These are phyloP conservation scores for Peromyscus eremicus DNA, from an alignment of 2,797 vertebrate species.

Conservation along the genomic window DNA sequence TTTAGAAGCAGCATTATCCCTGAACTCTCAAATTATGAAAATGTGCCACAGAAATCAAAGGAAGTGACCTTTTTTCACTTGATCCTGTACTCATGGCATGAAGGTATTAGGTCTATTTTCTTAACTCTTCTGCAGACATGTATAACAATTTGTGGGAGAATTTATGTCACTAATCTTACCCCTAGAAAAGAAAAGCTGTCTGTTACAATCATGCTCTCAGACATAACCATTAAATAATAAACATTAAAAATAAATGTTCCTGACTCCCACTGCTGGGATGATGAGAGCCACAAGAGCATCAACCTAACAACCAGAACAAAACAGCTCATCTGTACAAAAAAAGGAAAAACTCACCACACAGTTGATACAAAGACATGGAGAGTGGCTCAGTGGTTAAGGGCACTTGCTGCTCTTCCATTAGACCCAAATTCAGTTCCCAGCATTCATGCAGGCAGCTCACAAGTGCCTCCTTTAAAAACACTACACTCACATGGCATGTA, in stretches of 20 bases:
- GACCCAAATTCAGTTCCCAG: background rate
- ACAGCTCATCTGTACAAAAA: constrained; percentile 1
- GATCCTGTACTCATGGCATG: background rate
- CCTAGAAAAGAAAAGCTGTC: constrained; percentile 60
- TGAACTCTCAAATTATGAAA: constrained; percentile 7
- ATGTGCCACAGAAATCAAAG: constrained; percentile 25
- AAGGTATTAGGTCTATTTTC: constrained; percentile 36
- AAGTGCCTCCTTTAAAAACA: background rate
- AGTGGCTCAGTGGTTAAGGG: background rate
- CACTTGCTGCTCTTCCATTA: background rate
- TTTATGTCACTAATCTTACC: constrained; percentile 57
- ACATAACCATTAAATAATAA: constrained; percentile 68
- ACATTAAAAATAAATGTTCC: constrained; percentile 74
- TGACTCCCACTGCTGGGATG: constrained; percentile 50
- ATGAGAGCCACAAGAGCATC: constrained; percentile 39
- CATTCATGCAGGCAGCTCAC: background rate
- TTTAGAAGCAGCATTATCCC: background rate
- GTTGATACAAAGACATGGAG: constrained; percentile 31
- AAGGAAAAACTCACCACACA: constrained; percentile 57
- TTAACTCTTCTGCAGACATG: constrained; percentile 60
- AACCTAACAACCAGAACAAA: constrained; percentile 64
- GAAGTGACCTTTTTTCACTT: constrained; percentile 18
- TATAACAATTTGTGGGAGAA: constrained; percentile 65
- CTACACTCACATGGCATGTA: background rate
- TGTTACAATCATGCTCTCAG: constrained; percentile 52